phyloP scores from a whole-genome alignment of 2,888 invertebrate species.

The Polydrusus cervinus region DNA sequence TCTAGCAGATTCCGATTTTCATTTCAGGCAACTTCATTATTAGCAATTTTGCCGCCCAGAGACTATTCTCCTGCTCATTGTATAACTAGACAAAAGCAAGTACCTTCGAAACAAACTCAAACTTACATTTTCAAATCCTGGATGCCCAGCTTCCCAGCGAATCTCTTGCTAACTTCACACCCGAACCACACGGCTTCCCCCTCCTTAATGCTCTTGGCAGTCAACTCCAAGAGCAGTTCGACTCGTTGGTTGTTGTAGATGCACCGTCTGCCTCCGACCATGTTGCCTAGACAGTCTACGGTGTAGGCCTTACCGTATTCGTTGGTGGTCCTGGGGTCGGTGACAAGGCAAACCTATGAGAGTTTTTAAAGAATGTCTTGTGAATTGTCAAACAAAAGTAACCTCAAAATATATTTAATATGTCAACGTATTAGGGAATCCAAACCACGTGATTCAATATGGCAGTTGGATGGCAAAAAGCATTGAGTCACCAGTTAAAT shows the following conservation, averaged over 20 bases:
- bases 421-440: too few relatives aligned
- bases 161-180: slow-evolving; percentile 89
- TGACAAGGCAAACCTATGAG: slow-evolving; percentile 85
- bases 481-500: too few relatives aligned
- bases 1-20: too few relatives aligned
- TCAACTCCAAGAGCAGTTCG: slow-evolving; percentile 82
- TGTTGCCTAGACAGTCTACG: slow-evolving; percentile 91
- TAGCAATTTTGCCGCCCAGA: too few relatives aligned
- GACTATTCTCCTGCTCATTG: too few relatives aligned
- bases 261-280: slow-evolving; percentile 85
- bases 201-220: slow-evolving; percentile 83
- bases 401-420: too few relatives aligned
- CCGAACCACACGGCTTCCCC: slow-evolving; percentile 95
- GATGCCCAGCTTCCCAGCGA: slow-evolving; percentile 85
- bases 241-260: slow-evolving; percentile 93
- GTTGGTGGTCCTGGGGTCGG: slow-evolving; percentile 87
- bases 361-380: slow-evolving; percentile 5
- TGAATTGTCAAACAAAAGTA: too few relatives aligned
- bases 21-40: too few relatives aligned
- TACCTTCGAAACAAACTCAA: background rate
- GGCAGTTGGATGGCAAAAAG: too few relatives aligned
- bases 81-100: too few relatives aligned
- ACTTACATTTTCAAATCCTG: slow-evolving; percentile 84
- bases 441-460: too few relatives aligned
- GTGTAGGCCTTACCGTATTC: slow-evolving; percentile 88